Base-by-base conservation (phyloP, 1,140 invertebrate species). In the Achroia grisella region DNA sequence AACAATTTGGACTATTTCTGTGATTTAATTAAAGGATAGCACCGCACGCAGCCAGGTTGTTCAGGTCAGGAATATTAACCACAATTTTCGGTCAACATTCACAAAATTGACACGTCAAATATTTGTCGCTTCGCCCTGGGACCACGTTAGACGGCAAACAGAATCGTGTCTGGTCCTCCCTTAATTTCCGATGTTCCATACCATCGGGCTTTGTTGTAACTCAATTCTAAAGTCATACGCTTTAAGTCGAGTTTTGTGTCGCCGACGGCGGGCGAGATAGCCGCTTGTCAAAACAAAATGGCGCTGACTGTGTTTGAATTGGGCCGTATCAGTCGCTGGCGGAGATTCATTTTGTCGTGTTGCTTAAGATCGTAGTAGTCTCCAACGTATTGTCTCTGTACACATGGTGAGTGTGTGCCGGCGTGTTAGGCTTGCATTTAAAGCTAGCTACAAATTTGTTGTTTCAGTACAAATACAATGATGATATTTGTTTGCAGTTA, bases 41-140 rank as follows among this genome's bases (percentile, higher is more conserved):
- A 65, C 70, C 57, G 71, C 56, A 63, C 67, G 58, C 54, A 58
- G 50, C 43, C 71, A 73, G 68, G 65, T 71, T 71, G 60, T 51
- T 45, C 70, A 74, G 79, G 72, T 72, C 69, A 69, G 69, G 74
- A 79, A 79, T 85, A 82, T 85, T 82, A 82, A 85, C 81, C 81
- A 71, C 78, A 82, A 85, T 79, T 76, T 78, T 81, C 76, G 63
- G 81, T 82, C 81, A 85, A 85, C 79, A 85, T 85, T 82, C 75
- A 74, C 75, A 78, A 81, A 85, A 85, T 85, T 82, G 81, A 85
- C 81, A 85, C 78, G 78, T 85, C 78, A 85, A 85, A 85, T 85
- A 85, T 85, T 85, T 85, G 81, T 79, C 78, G 78, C 77, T 85
- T 81, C 75, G 78, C 78, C 78, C 77, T 79, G 78, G 73, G 81